Evolutionary conservation across 1,140 invertebrate genomes (phyloP).

Genomic region (Charaxes varanes): DNA sequence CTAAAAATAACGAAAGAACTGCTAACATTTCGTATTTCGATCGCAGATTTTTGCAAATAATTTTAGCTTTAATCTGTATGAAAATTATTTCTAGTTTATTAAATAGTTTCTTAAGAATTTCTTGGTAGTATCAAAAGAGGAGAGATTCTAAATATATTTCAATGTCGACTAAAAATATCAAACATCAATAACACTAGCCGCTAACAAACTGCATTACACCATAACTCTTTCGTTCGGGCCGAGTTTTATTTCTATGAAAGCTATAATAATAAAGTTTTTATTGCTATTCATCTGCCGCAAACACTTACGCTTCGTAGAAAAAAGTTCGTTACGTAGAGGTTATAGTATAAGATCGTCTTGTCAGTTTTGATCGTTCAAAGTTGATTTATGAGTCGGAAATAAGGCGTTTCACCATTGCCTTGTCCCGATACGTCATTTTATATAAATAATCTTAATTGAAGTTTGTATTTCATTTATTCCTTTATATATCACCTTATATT

Average conservation of each 20-base stretch:
- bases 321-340: slow-evolving; percentile 43
- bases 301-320: slow-evolving; percentile 37
- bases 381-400: slow-evolving; percentile 58
- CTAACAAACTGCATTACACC: slow-evolving; percentile 18
- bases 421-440: too few species aligned
- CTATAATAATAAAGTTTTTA: slow-evolving; percentile 68
- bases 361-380: slow-evolving; percentile 54
- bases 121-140: too few species aligned
- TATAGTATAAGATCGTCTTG: slow-evolving; percentile 49
- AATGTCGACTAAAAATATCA: not conserved
- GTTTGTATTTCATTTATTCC: too few species aligned
- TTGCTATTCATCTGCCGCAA: slow-evolving; percentile 49
- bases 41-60: too few species aligned
- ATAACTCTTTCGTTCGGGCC: slow-evolving; percentile 42
- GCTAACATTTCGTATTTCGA: too few species aligned
- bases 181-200: slow-evolving; percentile 9
- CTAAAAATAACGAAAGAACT: too few species aligned
- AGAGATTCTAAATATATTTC: not conserved
- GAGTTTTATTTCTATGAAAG: slow-evolving; percentile 58
- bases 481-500: too few species aligned
- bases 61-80: too few species aligned
- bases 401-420: not conserved
- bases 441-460: too few species aligned
- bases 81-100: too few species aligned
- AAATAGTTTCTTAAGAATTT: too few species aligned